Conservation (phyloP, 2,888 invertebrate genomes). For the Leptodirus hochenwartii region DNA sequence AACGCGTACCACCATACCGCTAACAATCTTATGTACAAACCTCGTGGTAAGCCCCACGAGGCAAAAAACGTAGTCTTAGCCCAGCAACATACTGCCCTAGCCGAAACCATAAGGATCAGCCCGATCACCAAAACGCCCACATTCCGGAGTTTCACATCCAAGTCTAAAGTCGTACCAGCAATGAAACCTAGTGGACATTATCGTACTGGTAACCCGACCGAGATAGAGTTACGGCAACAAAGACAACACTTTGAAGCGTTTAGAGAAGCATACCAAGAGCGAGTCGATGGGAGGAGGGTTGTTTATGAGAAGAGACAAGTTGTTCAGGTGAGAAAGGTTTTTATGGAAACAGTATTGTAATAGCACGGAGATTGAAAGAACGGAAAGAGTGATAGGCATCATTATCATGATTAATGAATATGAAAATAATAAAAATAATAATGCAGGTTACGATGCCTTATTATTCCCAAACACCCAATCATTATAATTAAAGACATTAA, state of each 20-base stretch:
- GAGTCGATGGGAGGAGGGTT: background rate
- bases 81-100: constrained; percentile 10
- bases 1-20: too few relatives aligned
- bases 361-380: background rate
- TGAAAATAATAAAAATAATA: constrained; percentile 3
- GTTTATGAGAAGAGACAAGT: background rate
- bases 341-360: constrained; percentile 2
- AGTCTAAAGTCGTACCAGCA: too few relatives aligned
- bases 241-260: constrained; percentile 13
- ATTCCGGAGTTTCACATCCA: too few relatives aligned
- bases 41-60: constrained; percentile 13
- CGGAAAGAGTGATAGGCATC: too few relatives aligned
- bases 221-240: constrained; percentile 9
- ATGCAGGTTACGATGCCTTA: constrained; percentile 6
- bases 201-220: constrained; percentile 1
- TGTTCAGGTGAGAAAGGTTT: constrained; percentile 1
- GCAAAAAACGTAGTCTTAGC: constrained; percentile 10
- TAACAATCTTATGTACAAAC: too few relatives aligned
- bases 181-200: constrained; percentile 6
- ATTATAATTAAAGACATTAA: too few relatives aligned
- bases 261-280: constrained; percentile 9
- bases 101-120: constrained; percentile 13
- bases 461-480: too few relatives aligned
- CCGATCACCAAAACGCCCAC: too few relatives aligned
- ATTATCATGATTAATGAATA: too few relatives aligned